A percentile compares a stretch with the other conserved stretches of the same genome.
Conservation (phyloP, 1,140 invertebrate species). For the Drosophila leontia region DNA sequence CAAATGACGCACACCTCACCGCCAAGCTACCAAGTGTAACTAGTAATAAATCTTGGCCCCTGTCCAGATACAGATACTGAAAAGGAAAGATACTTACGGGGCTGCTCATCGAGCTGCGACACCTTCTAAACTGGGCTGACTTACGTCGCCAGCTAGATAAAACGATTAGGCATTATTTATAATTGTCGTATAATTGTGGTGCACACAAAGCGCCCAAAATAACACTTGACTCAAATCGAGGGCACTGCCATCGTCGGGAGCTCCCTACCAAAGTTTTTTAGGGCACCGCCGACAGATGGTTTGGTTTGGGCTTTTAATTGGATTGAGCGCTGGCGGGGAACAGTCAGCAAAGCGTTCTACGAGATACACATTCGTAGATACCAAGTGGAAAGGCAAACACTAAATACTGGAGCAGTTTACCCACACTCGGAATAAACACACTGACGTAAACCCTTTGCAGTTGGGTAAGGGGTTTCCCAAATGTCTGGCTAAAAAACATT, state of each 20-base stretch:
- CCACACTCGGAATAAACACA: conserved; percentile 12
- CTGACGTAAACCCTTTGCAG: conserved; percentile 13
- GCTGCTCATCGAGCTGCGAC: conserved; percentile 15
- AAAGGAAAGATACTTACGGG: conserved; percentile 25
- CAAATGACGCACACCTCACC: conserved; percentile 29
- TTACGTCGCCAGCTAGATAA: conserved; percentile 48
- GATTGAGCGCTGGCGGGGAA: conserved; percentile 42
- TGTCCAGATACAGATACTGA: conserved; percentile 31
- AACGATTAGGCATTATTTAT: conserved; percentile 59
- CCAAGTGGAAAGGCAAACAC: conserved; percentile 46
- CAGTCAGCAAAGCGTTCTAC: conserved; percentile 40
- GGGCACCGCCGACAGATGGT: conserved; percentile 46
- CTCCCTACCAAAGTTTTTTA: conserved; percentile 26
- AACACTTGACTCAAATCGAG: conserved; percentile 71
- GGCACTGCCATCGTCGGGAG: conserved; percentile 27
- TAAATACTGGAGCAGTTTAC: conserved; percentile 25
- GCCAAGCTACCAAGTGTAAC: background rate
- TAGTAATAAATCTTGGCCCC: conserved; percentile 47
- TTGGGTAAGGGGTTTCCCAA: conserved; percentile 8
- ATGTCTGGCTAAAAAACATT: background rate
- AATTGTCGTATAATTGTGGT: conserved; percentile 69
- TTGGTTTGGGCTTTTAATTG: conserved; percentile 55
- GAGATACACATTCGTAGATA: conserved; percentile 21
- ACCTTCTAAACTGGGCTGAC: conserved; percentile 31
- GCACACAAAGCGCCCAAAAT: conserved; percentile 53